A percentile compares a stretch with the other conserved stretches of the same genome.
Evolutionary conservation across 2,888 invertebrate genomes (phyloP).

Genomic region (Pheosia gnoma): DNA sequence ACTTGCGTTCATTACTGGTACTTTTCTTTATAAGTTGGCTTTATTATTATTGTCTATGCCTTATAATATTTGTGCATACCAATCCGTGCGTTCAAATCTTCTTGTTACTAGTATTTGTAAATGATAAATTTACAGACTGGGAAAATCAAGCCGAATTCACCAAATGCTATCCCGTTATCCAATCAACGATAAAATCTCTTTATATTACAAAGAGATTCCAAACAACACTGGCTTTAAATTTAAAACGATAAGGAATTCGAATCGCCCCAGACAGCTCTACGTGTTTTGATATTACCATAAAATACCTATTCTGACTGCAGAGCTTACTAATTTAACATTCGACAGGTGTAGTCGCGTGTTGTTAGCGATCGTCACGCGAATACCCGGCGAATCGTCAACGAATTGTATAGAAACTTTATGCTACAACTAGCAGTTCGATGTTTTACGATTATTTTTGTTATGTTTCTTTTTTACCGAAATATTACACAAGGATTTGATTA

Average conservation of each 20-base stretch:
- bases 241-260: conserved; percentile 15
- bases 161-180: neutral
- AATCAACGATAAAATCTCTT: neutral
- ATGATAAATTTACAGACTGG: no score
- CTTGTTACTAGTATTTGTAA: no score
- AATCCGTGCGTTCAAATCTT: no score
- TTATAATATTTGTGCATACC: no score
- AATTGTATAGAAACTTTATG: neutral
- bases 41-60: no score
- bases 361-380: conserved; percentile 48
- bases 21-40: neutral
- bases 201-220: neutral
- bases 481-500: no score
- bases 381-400: conserved; percentile 27
- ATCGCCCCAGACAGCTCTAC: conserved; percentile 15
- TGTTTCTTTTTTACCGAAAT: no score
- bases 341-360: conserved; percentile 54
- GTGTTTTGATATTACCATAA: conserved; percentile 55
- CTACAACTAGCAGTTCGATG: neutral
- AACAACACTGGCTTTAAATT: neutral
- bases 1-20: neutral
- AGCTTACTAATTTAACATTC: conserved; percentile 55
- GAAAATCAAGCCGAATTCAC: no score
- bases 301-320: conserved; percentile 48
- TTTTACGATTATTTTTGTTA: no score